Evolutionary conservation across 2,888 invertebrate species (phyloP), one percentile per base, ranked within the genome.

Genomic region (Mythimna impura): DNA sequence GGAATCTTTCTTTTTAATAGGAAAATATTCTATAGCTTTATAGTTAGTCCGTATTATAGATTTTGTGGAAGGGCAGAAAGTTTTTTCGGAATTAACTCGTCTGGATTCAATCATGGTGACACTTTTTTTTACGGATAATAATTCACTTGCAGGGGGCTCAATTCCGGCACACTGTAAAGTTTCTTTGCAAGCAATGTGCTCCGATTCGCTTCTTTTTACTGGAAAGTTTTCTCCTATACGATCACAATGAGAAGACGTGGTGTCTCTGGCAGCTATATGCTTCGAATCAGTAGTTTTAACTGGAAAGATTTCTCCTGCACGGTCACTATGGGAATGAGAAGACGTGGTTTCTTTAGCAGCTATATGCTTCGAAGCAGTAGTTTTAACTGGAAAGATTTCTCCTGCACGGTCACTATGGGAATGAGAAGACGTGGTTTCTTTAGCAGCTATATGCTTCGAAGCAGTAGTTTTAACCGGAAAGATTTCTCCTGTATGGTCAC

Each of bases 1-100:
- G 8, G 71, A n/a, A 12, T 36, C 70, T 1, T 9, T 68, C n/a
- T 22, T 47, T 55, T 67, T 67, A 14, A 57, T 10, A 5, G 55
- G 34, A 20, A 50, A 5, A 34, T 20, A 36, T 47, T 47, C 70
- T n/a, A 9, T 57, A 20, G 43, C 4, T 17, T 25, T 57, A 22
- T 10, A 30, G 12, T 47, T 30, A 67, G n/a, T 65, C 22, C 7
- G 54, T 8, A 43, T 17, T n/a, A 43, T n/a, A 57, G 34, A 34
- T 20, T 52, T 52, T 52, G 20, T 9, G n/a, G 20, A 17, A 52
- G 50, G 50, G n/a, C 9, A 52, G 50, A n/a, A 17, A 30, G 22
- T 22, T 8, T 30, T 67, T 43, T 67, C 30, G 4, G n/a, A 43
- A 43, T 63, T 63, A 67, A 17, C 6, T 43, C 5, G 10, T 62